A percentile compares a stretch with the other conserved stretches of the same genome.
phyloP scores from a whole-genome alignment of 1,140 invertebrate genomes.

The Lycorma delicatula region DNA sequence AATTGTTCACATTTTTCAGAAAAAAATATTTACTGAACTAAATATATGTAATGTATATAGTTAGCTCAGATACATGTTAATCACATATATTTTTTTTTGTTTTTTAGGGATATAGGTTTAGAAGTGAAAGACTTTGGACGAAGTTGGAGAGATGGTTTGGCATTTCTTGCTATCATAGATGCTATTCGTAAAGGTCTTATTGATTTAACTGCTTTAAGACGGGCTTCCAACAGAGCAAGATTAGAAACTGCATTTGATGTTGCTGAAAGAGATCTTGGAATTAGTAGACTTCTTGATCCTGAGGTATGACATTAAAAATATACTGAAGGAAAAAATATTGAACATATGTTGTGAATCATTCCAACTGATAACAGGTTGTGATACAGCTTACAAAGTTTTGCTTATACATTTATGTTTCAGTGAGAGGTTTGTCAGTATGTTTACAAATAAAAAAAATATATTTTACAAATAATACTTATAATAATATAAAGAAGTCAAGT shows the following conservation, averaged over 20 bases:
- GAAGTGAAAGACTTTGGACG: conserved; percentile 90
- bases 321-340: neutral
- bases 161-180: conserved; percentile 93
- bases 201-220: conserved; percentile 70
- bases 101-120: conserved; percentile 68
- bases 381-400: no score
- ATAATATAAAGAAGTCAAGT: no score
- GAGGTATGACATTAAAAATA: conserved; percentile 41
- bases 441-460: no score
- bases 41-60: no score
- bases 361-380: no score
- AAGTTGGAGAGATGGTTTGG: conserved; percentile 94
- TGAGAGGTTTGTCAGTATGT: no score
- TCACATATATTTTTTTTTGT: conserved; percentile 13
- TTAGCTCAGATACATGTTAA: no score
- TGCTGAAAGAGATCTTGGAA: conserved; percentile 86
- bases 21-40: no score
- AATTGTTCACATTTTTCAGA: no score
- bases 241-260: conserved; percentile 90
- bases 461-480: no score
- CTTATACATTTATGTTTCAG: no score
- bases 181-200: conserved; percentile 89
- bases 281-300: conserved; percentile 84
- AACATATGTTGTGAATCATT: neutral
- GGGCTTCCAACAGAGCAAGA: conserved; percentile 67